Conservation (phyloP, 2,113 vertebrate genomes). For the Cercocebus atys region DNA sequence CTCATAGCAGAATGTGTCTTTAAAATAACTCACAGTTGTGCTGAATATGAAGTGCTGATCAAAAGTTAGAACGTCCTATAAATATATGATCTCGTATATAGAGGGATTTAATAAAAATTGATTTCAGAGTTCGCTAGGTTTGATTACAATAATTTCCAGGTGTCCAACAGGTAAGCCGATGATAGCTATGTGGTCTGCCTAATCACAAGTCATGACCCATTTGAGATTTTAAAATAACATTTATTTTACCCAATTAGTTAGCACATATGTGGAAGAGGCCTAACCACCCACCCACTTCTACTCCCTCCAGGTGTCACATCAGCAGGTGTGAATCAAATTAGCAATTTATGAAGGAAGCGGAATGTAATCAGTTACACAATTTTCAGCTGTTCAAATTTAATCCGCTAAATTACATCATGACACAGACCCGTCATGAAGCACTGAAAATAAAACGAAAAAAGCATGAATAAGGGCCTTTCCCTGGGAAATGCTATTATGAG, state of each 20-base stretch:
- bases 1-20: neutral
- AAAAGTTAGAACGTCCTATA: conserved; percentile 38
- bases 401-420: conserved; percentile 40
- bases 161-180: conserved; percentile 3
- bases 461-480: neutral
- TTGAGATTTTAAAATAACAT: conserved; percentile 50
- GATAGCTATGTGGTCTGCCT: conserved; percentile 18
- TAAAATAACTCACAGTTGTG: conserved; percentile 35
- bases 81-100: neutral
- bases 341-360: conserved; percentile 55
- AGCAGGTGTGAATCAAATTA: conserved; percentile 65
- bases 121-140: conserved; percentile 54
- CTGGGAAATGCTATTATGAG: neutral
- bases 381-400: conserved; percentile 62
- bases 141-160: conserved; percentile 52
- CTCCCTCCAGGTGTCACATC: conserved; percentile 1
- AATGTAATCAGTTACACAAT: conserved; percentile 64
- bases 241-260: conserved; percentile 33
- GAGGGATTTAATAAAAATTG: conserved; percentile 61
- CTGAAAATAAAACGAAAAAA: neutral
- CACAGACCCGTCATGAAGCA: neutral
- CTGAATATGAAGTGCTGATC: conserved; percentile 23
- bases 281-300: neutral
- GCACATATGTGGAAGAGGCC: neutral
- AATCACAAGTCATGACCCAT: neutral